Percentiles rank a stretch among this genome's conserved stretches.
phyloP scores from a whole-genome alignment of 2,888 invertebrate species.

The Anorthoa munda region DNA sequence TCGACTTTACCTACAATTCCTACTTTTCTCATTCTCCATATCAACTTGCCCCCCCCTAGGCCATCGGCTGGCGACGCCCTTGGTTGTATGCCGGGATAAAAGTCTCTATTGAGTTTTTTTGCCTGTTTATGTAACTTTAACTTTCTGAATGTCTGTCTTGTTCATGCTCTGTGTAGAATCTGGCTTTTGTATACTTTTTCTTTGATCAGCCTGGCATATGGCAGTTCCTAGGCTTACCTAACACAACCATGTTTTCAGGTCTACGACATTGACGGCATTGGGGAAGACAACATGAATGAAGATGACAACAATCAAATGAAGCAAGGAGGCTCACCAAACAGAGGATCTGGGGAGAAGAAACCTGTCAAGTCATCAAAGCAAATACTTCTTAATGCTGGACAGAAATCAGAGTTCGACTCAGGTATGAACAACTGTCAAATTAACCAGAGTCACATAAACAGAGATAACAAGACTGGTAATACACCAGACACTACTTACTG shows the following conservation, averaged over 20 bases:
- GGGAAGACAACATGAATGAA: conserved; percentile 83
- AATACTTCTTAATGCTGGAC: conserved; percentile 87
- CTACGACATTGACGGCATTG: conserved; percentile 89
- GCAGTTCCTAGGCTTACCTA: background rate
- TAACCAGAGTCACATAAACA: conserved; percentile 76
- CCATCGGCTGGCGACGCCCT: no score
- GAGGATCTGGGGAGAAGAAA: conserved; percentile 77
- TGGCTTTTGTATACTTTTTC: background rate
- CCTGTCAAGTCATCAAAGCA: conserved; percentile 87
- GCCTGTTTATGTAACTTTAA: no score
- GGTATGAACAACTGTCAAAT: conserved; percentile 89
- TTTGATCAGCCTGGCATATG: background rate
- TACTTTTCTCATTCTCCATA: no score
- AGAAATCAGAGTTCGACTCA: conserved; percentile 88
- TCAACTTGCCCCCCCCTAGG: no score
- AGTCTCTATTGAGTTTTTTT: no score
- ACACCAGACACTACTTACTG: conserved; percentile 87
- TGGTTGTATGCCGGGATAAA: no score
- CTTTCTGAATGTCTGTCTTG: no score
- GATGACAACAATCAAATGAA: conserved; percentile 75
- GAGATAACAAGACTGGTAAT: conserved; percentile 77
- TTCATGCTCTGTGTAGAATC: background rate
- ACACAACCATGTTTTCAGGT: conserved; percentile 74
- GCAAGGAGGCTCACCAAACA: conserved; percentile 73
- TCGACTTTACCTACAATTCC: no score